phyloP scores from a whole-genome alignment of 2,113 vertebrate species.

The Pedetes capensis region DNA sequence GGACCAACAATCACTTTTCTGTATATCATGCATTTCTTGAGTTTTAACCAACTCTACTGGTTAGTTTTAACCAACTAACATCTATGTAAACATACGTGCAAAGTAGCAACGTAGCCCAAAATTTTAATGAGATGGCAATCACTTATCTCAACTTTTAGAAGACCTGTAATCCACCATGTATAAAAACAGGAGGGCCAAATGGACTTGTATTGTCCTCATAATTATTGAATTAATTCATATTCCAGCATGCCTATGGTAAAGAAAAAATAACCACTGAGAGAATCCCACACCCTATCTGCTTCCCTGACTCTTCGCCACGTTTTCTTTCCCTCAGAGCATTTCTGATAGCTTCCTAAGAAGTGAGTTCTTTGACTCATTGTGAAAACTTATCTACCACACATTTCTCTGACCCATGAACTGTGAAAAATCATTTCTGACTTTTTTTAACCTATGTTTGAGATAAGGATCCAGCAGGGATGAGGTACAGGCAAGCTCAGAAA shows the following conservation, averaged over 20 bases:
- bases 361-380: not conserved
- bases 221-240: not conserved
- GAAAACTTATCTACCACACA: conserved; percentile 37
- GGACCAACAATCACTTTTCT: not conserved
- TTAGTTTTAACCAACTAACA: too few relatives aligned
- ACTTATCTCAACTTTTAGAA: not conserved
- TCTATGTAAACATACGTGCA: not conserved
- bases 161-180: not conserved
- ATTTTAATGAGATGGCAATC: not conserved
- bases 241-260: not conserved
- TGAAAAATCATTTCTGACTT: conserved; percentile 66
- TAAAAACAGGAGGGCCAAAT: not conserved
- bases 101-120: not conserved
- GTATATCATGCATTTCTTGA: not conserved
- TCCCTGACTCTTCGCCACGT: not conserved
- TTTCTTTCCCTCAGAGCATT: not conserved
- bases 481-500: not conserved
- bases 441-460: conserved; percentile 33
- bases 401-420: conserved; percentile 48
- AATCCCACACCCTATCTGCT: not conserved
- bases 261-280: not conserved
- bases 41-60: not conserved
- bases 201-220: not conserved
- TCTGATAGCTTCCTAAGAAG: conserved; percentile 16
- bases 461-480: conserved; percentile 4